These are phyloP conservation scores for Leucozona laternaria DNA, from an alignment of 2,888 invertebrate species.

Conservation along the genomic window DNA sequence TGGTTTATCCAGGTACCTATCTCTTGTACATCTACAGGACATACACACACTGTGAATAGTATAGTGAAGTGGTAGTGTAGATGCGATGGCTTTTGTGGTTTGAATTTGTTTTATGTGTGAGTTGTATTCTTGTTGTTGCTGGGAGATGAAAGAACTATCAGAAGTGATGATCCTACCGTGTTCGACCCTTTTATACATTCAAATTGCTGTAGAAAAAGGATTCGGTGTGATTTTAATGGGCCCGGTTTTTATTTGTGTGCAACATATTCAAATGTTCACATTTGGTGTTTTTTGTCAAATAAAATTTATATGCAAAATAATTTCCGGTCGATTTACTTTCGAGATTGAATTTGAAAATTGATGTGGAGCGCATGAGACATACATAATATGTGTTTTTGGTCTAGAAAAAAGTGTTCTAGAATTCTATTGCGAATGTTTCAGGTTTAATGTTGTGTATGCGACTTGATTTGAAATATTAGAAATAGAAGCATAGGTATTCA, in stretches of 20 bases:
- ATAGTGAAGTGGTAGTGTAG: slow-evolving; percentile 3
- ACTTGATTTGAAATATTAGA: not conserved
- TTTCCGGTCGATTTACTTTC: slow-evolving; percentile 74
- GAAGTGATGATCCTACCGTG: slow-evolving; percentile 32
- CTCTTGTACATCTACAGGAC: slow-evolving; percentile 19
- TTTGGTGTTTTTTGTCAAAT: slow-evolving; percentile 65
- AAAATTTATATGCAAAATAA: slow-evolving; percentile 71
- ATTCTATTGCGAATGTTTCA: not conserved
- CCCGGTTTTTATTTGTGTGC: not conserved
- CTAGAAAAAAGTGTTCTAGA: slow-evolving; percentile 12
- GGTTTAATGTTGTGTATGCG: not conserved
- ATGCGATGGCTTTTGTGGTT: slow-evolving; percentile 68
- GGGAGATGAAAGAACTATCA: not conserved
- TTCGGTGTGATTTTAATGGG: slow-evolving; percentile 58
- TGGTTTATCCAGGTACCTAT: slow-evolving; percentile 37
- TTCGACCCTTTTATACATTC: slow-evolving; percentile 30
- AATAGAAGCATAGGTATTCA: no score
- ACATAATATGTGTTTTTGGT: not conserved
- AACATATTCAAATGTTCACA: slow-evolving; percentile 60
- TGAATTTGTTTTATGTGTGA: slow-evolving; percentile 52
- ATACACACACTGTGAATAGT: slow-evolving; percentile 11
- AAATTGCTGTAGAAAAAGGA: slow-evolving; percentile 21
- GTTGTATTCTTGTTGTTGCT: slow-evolving; percentile 32
- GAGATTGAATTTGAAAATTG: slow-evolving; percentile 17
- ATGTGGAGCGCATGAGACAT: slow-evolving; percentile 31